These are phyloP conservation scores for Biston betularia DNA, from an alignment of 2,888 invertebrate genomes.

Conservation along the genomic window DNA sequence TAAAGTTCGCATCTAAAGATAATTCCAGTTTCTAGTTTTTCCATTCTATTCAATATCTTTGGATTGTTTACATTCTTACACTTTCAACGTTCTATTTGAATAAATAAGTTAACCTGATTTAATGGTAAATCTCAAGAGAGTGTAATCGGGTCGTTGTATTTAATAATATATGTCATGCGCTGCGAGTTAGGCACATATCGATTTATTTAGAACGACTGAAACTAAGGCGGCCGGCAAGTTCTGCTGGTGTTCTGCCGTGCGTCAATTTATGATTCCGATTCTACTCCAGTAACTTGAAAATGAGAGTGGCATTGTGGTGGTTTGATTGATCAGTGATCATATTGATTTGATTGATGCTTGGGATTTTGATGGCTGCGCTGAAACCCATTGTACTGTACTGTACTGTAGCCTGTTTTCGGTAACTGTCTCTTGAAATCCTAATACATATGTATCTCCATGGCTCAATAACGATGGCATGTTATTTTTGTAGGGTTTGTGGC, in stretches of 20 bases:
- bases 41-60: no score
- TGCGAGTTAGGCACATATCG: constrained; percentile 12
- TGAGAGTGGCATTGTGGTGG: background rate
- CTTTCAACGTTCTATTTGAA: no score
- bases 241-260: background rate
- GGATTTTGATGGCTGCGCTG: background rate
- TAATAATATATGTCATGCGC: constrained; percentile 16
- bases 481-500: no score
- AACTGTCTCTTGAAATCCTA: background rate
- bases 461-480: background rate
- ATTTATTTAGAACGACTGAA: constrained; percentile 16
- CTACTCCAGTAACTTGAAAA: background rate
- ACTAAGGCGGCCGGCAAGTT: background rate
- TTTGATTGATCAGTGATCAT: background rate
- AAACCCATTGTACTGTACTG: background rate
- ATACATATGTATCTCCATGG: background rate
- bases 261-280: background rate
- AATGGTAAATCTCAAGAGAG: background rate
- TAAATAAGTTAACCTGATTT: background rate
- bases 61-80: no score
- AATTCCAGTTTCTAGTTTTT: no score
- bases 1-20: no score
- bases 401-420: background rate
- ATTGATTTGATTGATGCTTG: no score
- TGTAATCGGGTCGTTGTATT: background rate